These are phyloP conservation scores for Fregetta grallaria DNA, from an alignment of 2,113 vertebrate species.

Conservation along the genomic window DNA sequence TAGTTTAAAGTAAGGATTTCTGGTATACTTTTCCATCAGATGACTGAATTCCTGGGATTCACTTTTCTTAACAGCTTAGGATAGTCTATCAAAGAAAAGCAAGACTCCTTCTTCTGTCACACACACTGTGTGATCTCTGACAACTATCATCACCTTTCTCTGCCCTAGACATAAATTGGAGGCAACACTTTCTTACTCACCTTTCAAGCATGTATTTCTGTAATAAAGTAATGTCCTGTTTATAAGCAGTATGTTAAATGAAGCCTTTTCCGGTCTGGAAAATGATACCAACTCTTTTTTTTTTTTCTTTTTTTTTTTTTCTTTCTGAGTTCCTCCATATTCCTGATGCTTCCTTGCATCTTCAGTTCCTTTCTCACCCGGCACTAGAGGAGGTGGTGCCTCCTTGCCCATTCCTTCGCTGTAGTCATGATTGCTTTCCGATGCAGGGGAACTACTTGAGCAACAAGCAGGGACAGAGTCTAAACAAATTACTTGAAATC, in stretches of 20 bases:
- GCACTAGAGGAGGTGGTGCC: not conserved
- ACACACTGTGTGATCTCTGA: not conserved
- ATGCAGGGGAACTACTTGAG: not conserved
- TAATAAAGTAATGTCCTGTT: not conserved
- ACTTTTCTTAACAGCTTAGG: not conserved
- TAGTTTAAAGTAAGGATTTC: not conserved
- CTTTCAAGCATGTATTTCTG: not conserved
- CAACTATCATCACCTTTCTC: not conserved
- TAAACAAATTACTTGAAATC: not conserved
- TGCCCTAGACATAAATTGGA: not conserved
- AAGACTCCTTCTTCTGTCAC: not conserved
- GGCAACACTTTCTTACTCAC: not conserved
- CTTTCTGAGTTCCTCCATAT: not conserved
- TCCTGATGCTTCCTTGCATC: not conserved
- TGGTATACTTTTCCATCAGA: not conserved
- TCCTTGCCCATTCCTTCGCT: not conserved
- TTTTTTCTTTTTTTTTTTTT: too few species aligned
- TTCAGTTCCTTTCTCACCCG: not conserved
- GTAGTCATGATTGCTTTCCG: not conserved
- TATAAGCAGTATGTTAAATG: not conserved
- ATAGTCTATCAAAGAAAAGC: not conserved
- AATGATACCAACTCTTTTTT: not conserved
- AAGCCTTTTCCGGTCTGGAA: not conserved
- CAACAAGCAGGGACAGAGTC: not conserved
- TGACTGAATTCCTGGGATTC: not conserved